A percentile compares a stretch with the other conserved stretches of the same genome.
These are phyloP conservation scores for Xiphydria camelus DNA, from an alignment of 2,888 invertebrate species.

Conservation along the genomic window DNA sequence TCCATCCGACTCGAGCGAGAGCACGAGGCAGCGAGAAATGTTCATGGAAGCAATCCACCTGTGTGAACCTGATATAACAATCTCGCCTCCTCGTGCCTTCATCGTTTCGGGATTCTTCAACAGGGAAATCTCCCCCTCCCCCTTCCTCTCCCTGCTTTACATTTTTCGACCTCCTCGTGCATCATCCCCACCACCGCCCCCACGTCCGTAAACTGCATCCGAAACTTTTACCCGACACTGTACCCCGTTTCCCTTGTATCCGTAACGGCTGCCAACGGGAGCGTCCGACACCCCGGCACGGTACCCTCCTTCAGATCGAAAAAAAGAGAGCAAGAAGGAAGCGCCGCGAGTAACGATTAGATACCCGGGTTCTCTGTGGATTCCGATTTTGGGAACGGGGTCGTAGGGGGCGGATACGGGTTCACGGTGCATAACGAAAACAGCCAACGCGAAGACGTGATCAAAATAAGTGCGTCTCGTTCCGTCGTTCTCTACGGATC, in stretches of 20 bases:
- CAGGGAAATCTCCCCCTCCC: too few relatives aligned
- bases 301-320: not conserved
- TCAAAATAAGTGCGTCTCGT: not conserved
- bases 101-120: too few relatives aligned
- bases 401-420: constrained; percentile 21
- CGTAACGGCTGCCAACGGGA: not conserved
- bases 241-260: not conserved
- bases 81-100: too few relatives aligned
- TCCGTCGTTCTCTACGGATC: not conserved
- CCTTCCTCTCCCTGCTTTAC: too few relatives aligned
- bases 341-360: constrained; percentile 30
- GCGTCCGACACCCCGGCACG: not conserved
- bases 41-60: too few relatives aligned
- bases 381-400: constrained; percentile 36
- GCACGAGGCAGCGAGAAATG: too few relatives aligned
- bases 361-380: constrained; percentile 20
- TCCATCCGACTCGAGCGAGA: too few relatives aligned
- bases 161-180: too few relatives aligned
- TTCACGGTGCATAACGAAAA: constrained; percentile 5
- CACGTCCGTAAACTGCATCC: too few relatives aligned
- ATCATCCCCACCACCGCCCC: too few relatives aligned
- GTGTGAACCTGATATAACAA: too few relatives aligned
- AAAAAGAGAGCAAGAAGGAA: not conserved
- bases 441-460: constrained; percentile 12
- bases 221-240: too few relatives aligned